These are phyloP conservation scores for Ceyx erithaca DNA, from an alignment of 2,797 vertebrate species.

Conservation along the genomic window DNA sequence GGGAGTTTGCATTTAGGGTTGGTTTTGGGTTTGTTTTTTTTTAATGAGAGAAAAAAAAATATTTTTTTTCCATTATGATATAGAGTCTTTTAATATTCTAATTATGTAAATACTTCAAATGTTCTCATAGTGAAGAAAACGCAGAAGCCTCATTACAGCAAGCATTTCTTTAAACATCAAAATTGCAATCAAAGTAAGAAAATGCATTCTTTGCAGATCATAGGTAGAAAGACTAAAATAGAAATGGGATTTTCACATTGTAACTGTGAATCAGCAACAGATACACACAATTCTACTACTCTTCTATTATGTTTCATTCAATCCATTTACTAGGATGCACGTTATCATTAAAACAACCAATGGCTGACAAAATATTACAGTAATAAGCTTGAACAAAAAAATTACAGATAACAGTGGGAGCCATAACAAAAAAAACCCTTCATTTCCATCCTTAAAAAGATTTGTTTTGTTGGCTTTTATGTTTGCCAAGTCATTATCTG, in stretches of 20 bases:
- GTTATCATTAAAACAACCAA: background rate
- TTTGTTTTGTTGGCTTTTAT: background rate
- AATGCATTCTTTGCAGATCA: background rate
- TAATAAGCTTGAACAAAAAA: background rate
- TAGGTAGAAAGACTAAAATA: slow-evolving; percentile 7
- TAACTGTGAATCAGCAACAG: slow-evolving; percentile 14
- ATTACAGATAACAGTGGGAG: background rate
- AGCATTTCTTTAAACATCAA: background rate
- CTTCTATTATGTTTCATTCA: background rate
- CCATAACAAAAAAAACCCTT: background rate
- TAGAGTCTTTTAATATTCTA: background rate
- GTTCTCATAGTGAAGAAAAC: background rate
- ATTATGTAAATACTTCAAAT: slow-evolving; percentile 17
- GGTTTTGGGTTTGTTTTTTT: background rate
- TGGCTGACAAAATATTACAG: background rate
- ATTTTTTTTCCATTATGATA: background rate
- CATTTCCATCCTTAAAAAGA: background rate
- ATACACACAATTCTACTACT: background rate
- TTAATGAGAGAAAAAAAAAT: background rate
- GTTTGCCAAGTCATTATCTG: background rate
- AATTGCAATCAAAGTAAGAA: background rate
- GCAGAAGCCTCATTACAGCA: background rate
- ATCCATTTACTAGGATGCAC: background rate
- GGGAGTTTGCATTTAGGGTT: background rate
- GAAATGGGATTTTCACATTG: background rate